Evolutionary conservation across 2,797 vertebrate genomes (phyloP).

Genomic region (Enteromius fasciolatus): DNA sequence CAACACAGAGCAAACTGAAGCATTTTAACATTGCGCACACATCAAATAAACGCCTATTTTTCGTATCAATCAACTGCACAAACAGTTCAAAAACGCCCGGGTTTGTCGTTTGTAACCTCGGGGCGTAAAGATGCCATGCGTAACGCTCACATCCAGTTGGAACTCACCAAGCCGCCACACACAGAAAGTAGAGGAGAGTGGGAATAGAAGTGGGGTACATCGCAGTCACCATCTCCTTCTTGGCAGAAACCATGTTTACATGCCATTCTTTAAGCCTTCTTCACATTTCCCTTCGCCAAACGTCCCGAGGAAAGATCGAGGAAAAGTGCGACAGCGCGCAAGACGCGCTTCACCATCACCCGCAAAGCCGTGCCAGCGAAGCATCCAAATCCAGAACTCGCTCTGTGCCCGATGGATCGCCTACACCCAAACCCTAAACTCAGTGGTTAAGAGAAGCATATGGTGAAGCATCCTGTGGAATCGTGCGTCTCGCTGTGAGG

Average conservation of each 20-base stretch:
- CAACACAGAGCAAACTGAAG: constrained; percentile 43
- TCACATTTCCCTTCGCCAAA: constrained; percentile 80
- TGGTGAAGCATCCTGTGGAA: constrained; percentile 50
- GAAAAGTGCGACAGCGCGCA: constrained; percentile 63
- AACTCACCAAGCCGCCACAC: constrained; percentile 91
- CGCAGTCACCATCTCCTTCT: constrained; percentile 87
- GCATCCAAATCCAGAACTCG: constrained; percentile 48
- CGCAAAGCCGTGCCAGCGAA: constrained; percentile 53
- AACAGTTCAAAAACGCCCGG: neutral
- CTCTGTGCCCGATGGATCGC: constrained; percentile 35
- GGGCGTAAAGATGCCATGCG: constrained; percentile 44
- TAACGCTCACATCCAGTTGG: constrained; percentile 53
- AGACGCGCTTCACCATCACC: constrained; percentile 66
- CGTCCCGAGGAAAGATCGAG: constrained; percentile 73
- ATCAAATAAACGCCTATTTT: constrained; percentile 11
- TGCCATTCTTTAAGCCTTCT: constrained; percentile 92
- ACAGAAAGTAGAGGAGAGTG: constrained; percentile 87
- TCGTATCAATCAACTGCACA: constrained; percentile 9
- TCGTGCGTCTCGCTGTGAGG: constrained; percentile 29
- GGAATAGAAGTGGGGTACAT: constrained; percentile 81
- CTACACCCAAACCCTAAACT: constrained; percentile 63
- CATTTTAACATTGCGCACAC: constrained; percentile 44
- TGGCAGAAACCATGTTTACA: constrained; percentile 91
- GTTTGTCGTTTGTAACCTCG: constrained; percentile 23
- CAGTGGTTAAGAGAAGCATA: constrained; percentile 60